Base-by-base conservation (phyloP, 1,140 invertebrate species). In the Ctenoplectra terminalis region DNA sequence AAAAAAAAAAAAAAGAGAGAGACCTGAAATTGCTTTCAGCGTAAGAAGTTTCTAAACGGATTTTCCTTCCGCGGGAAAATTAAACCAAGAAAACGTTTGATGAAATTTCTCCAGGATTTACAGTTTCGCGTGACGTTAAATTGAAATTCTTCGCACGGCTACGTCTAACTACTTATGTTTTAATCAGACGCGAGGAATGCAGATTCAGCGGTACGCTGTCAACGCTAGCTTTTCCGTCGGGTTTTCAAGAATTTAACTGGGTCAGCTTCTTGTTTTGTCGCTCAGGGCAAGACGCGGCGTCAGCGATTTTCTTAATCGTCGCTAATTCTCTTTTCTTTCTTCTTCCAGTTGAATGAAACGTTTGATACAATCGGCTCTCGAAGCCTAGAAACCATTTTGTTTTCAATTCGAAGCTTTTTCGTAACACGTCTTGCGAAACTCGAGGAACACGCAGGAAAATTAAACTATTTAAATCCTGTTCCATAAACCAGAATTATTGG, bases 241-340 rank as follows among this genome's bases (percentile, higher is more conserved):
- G 43, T 58, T 70, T 37, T 67, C 61, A 54, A 43, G 48, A 67
- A 67, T 48, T 71, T 37, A 78, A 78, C 67, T 78, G 34, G 66
- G 54, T 78, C 76, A 71, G 67, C 54, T 50, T 50, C 31, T 48
- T 40, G 54, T 78, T 78, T 70, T 48, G 64, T 48, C 20, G 40
- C 52, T 26, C 40, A 6, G 7, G 40, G 56, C 40, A 31, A 71
- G 66, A 71, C n/a, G 23, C 31, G 11, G 6, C 13, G 23, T 71
- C 34, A n/a, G n/a, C 20, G 43, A 78, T 78, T 71, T 71, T 56
- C 66, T 50, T 78, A 71, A 78, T 48, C 54, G 43, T 23, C 43
- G 40, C 43, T 48, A 29, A 70, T 70, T 29, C 37, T 31, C 37
- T 11, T 7, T 26, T 26, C 11, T 26, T 26, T 2, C 0, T n/a